These are phyloP conservation scores for Synanthedon myopaeformis DNA, from an alignment of 2,888 invertebrate species.

Conservation along the genomic window DNA sequence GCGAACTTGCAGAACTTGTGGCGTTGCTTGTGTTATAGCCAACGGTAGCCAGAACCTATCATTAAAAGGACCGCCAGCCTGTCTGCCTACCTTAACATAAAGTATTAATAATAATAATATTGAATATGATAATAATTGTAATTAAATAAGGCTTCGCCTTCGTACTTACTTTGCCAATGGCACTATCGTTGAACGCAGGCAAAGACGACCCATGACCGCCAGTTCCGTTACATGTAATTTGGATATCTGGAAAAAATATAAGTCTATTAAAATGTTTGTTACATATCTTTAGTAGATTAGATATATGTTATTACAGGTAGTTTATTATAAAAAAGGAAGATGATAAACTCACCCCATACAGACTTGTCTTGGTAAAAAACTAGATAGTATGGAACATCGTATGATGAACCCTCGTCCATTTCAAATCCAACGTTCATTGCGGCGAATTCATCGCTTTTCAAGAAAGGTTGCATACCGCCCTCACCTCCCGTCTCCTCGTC, in stretches of 20 bases:
- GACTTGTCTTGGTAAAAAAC: slow-evolving; percentile 79
- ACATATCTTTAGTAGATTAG: too few relatives aligned
- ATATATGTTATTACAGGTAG: too few relatives aligned
- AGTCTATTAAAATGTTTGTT: too few relatives aligned
- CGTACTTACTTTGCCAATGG: slow-evolving; percentile 75
- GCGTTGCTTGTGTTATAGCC: too few relatives aligned
- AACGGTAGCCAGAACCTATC: too few relatives aligned
- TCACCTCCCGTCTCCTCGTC: slow-evolving; percentile 87
- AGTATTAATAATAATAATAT: too few relatives aligned
- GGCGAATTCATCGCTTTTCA: slow-evolving; percentile 74
- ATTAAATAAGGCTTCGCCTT: neutral
- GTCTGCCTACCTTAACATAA: too few relatives aligned
- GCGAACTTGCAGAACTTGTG: too few relatives aligned
- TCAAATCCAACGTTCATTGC: slow-evolving; percentile 81
- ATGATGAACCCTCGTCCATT: slow-evolving; percentile 83
- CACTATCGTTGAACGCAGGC: slow-evolving; percentile 72
- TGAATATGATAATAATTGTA: too few relatives aligned
- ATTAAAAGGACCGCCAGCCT: too few relatives aligned
- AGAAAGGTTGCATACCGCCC: slow-evolving; percentile 79
- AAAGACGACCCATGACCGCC: slow-evolving; percentile 86
- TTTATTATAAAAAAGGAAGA: neutral
- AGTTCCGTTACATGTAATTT: slow-evolving; percentile 77
- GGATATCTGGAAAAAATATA: slow-evolving; percentile 19
- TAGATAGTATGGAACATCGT: slow-evolving; percentile 44
- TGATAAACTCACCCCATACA: slow-evolving; percentile 78